These are phyloP conservation scores for Entelurus aequoreus DNA, from an alignment of 2,113 vertebrate species.

Conservation along the genomic window DNA sequence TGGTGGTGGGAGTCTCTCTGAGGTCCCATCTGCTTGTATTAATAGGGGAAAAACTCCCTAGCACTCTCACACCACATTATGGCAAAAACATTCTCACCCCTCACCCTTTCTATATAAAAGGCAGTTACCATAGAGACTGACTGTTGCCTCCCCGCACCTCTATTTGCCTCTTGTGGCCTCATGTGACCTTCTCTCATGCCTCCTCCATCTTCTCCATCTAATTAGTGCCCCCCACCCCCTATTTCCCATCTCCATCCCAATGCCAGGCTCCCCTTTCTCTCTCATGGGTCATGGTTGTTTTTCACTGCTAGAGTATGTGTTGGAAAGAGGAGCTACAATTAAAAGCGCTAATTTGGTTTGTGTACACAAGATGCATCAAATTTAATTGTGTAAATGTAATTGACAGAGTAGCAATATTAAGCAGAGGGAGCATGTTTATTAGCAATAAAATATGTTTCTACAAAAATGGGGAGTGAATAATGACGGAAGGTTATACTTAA, in stretches of 20 bases:
- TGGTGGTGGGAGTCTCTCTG: slow-evolving; percentile 21
- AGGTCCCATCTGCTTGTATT: slow-evolving; percentile 50
- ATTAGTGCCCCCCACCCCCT: slow-evolving; percentile 21
- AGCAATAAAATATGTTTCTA: background rate
- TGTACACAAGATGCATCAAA: background rate
- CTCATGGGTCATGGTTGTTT: slow-evolving; percentile 1
- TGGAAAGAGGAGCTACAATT: slow-evolving; percentile 7
- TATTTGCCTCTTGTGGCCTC: slow-evolving; percentile 34
- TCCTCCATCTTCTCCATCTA: slow-evolving; percentile 25
- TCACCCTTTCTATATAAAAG: slow-evolving; percentile 57
- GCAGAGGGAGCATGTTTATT: background rate
- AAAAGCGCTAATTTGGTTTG: slow-evolving; percentile 13
- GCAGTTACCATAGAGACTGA: slow-evolving; percentile 73
- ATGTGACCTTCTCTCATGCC: slow-evolving; percentile 42
- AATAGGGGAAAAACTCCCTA: slow-evolving; percentile 17
- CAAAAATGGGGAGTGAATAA: background rate
- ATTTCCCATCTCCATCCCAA: background rate
- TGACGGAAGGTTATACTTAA: no score
- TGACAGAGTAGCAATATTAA: background rate
- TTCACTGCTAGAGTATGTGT: slow-evolving; percentile 1
- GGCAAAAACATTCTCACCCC: slow-evolving; percentile 52
- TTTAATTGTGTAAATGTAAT: background rate
- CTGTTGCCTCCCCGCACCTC: slow-evolving; percentile 48
- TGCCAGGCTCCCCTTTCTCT: slow-evolving; percentile 8
- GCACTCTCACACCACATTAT: slow-evolving; percentile 21